These are phyloP conservation scores for Aptenodytes forsteri DNA, from an alignment of 2,113 vertebrate genomes.

Conservation along the genomic window DNA sequence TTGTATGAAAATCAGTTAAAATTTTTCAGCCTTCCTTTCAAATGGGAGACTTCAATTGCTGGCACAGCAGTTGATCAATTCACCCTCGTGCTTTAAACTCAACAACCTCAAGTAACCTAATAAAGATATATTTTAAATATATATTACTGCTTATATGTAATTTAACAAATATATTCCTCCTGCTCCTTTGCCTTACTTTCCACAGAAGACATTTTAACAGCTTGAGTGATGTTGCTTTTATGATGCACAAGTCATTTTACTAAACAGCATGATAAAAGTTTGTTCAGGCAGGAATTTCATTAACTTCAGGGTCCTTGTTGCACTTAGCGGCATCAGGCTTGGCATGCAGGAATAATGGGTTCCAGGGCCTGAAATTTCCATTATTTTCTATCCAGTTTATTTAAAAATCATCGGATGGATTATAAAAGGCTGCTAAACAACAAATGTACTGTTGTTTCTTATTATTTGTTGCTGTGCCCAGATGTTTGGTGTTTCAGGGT, in stretches of 20 bases:
- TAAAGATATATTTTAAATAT: neutral
- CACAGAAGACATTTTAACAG: neutral
- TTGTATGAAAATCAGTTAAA: neutral
- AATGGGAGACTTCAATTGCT: neutral
- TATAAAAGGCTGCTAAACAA: constrained; percentile 37
- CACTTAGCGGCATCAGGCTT: neutral
- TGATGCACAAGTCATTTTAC: constrained; percentile 1
- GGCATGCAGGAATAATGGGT: neutral
- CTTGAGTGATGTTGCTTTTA: constrained; percentile 4
- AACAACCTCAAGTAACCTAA: neutral
- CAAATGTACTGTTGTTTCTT: neutral
- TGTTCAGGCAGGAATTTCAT: constrained; percentile 45
- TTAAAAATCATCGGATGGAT: constrained; percentile 30
- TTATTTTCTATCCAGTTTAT: constrained; percentile 32
- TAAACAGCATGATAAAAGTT: constrained; percentile 8
- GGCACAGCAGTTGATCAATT: neutral
- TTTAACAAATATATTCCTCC: neutral
- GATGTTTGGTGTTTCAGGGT: neutral
- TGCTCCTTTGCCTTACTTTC: neutral
- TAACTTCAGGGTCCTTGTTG: neutral
- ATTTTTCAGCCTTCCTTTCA: neutral
- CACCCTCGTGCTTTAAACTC: neutral
- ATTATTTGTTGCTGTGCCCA: constrained; percentile 33
- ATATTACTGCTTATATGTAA: neutral
- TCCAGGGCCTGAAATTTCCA: constrained; percentile 31